Conservation (phyloP, 2,113 vertebrate genomes). For the Centropus unirufus region DNA sequence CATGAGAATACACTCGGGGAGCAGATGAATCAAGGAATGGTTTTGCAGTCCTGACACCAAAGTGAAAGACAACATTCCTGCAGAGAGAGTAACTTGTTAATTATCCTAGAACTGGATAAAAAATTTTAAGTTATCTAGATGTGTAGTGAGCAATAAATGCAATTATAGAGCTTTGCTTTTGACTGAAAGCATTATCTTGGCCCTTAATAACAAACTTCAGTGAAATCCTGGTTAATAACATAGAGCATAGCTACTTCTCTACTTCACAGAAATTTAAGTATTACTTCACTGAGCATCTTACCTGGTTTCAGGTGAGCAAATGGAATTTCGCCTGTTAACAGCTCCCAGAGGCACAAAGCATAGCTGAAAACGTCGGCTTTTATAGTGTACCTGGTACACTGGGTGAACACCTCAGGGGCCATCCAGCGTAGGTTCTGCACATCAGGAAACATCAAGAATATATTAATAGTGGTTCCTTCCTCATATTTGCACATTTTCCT, state of each 20-base stretch:
- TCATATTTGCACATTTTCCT: neutral
- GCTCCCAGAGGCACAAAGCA: slow-evolving; percentile 93
- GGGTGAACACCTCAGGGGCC: slow-evolving; percentile 95
- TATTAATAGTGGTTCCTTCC: neutral
- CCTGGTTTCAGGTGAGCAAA: slow-evolving; percentile 95
- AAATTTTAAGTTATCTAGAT: no score
- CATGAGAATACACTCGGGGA: no score
- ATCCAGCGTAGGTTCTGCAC: slow-evolving; percentile 92
- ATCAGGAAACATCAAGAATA: neutral
- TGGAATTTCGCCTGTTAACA: slow-evolving; percentile 91
- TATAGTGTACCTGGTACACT: slow-evolving; percentile 92
- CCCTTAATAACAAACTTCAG: neutral
- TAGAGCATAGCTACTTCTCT: neutral
- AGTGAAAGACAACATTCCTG: no score
- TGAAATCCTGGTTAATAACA: neutral
- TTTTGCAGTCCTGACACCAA: no score
- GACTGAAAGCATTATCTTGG: neutral
- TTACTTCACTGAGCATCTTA: slow-evolving; percentile 32
- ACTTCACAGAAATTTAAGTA: neutral
- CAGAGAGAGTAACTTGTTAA: no score
- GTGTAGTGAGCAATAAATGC: no score
- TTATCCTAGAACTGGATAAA: no score
- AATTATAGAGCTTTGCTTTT: neutral
- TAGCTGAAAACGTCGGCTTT: slow-evolving; percentile 97
- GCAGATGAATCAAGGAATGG: no score